Evolutionary conservation across 1,140 invertebrate genomes (phyloP).

Genomic region (Drosophila chauvacae): DNA sequence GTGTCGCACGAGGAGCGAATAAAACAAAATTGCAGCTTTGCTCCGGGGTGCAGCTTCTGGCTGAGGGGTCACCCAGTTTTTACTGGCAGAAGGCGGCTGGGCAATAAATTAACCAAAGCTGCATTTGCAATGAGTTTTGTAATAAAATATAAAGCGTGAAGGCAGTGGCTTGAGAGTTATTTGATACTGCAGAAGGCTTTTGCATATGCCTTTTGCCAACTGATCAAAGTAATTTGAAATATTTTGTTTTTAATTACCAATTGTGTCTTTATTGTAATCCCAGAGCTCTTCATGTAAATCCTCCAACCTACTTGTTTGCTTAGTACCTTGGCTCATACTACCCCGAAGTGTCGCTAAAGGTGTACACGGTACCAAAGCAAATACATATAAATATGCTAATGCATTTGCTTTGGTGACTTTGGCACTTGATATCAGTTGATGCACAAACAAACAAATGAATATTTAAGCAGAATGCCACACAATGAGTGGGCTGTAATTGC

Average conservation of each 20-base stretch:
- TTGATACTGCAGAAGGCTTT: neutral
- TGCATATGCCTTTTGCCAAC: neutral
- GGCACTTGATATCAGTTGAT: constrained; percentile 31
- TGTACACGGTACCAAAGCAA: neutral
- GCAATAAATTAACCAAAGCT: constrained; percentile 21
- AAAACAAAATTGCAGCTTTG: constrained; percentile 7
- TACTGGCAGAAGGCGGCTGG: constrained; percentile 15
- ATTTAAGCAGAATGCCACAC: constrained; percentile 17
- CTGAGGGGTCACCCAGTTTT: constrained; percentile 30
- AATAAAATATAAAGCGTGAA: constrained; percentile 3
- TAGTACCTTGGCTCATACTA: neutral
- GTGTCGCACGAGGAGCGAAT: constrained; percentile 35
- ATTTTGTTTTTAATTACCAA: too few relatives aligned
- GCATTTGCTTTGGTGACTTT: constrained; percentile 28
- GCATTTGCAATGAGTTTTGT: constrained; percentile 10
- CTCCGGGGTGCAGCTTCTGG: constrained; percentile 3
- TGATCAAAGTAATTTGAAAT: neutral
- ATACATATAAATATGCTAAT: constrained; percentile 30
- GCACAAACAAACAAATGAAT: constrained; percentile 30
- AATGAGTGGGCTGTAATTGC: constrained; percentile 51
- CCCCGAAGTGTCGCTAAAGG: neutral
- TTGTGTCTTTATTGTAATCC: too few relatives aligned
- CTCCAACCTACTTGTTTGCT: too few relatives aligned
- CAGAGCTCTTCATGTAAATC: too few relatives aligned
- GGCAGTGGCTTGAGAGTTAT: neutral